Conservation (phyloP, 2,797 vertebrate genomes). For the Meda fulgida region DNA sequence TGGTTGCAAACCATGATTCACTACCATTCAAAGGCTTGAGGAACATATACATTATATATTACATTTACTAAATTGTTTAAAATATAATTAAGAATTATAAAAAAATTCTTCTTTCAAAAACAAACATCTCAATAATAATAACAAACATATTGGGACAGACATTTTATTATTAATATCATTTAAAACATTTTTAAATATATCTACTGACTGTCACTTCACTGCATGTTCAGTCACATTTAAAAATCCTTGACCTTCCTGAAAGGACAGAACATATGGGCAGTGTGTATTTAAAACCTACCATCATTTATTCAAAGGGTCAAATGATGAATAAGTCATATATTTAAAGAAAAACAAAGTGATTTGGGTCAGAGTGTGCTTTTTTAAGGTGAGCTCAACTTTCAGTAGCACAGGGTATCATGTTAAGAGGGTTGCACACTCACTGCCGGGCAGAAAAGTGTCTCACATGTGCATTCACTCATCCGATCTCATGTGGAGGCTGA, state of each 20-base stretch:
- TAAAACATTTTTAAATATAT: not conserved
- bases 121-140: not conserved
- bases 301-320: conserved; percentile 51
- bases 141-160: not conserved
- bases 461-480: conserved; percentile 15
- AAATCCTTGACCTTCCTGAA: conserved; percentile 31
- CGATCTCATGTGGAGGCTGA: conserved; percentile 32
- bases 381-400: conserved; percentile 46
- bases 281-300: conserved; percentile 26
- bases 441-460: conserved; percentile 13
- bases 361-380: conserved; percentile 49
- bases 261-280: conserved; percentile 9
- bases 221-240: not conserved
- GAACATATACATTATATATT: no score
- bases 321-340: conserved; percentile 50
- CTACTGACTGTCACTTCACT: conserved; percentile 8
- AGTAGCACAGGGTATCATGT: conserved; percentile 28
- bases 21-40: no score
- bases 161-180: not conserved
- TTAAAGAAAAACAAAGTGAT: conserved; percentile 50
- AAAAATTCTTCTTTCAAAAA: not conserved
- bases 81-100: no score
- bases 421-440: conserved; percentile 29
- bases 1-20: no score
- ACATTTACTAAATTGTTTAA: no score